phyloP scores from a whole-genome alignment of 92 coral and sea anemone genomes.

The Palythoa grandiflora region DNA sequence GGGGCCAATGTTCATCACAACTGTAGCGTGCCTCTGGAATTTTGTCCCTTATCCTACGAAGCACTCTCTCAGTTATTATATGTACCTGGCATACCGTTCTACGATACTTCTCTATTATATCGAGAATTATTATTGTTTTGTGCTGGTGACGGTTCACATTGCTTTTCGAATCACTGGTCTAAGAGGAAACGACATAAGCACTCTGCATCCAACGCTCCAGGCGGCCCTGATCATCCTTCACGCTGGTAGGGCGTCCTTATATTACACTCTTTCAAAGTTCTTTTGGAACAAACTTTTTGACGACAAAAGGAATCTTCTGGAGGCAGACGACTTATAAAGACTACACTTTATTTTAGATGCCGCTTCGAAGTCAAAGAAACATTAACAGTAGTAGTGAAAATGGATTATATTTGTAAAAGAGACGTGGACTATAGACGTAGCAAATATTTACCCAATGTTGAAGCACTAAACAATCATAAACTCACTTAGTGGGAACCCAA shows the following conservation, averaged over 20 bases:
- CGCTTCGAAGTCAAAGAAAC: background rate
- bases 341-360: background rate
- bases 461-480: too few relatives aligned
- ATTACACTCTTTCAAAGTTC: slow-evolving; percentile 53
- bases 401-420: too few relatives aligned
- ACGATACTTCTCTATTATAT: slow-evolving; percentile 40
- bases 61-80: background rate
- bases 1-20: slow-evolving; percentile 22
- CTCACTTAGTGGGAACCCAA: too few relatives aligned
- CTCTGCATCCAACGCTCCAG: slow-evolving; percentile 30
- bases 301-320: slow-evolving; percentile 50
- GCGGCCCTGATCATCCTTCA: slow-evolving; percentile 36
- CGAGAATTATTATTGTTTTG: slow-evolving; percentile 51
- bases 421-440: too few relatives aligned
- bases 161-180: slow-evolving; percentile 59
- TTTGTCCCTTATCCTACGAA: slow-evolving; percentile 52
- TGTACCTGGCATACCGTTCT: background rate
- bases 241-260: slow-evolving; percentile 52
- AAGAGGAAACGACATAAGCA: background rate
- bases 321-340: slow-evolving; percentile 31
- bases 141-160: slow-evolving; percentile 44
- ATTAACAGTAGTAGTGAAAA: too few relatives aligned
- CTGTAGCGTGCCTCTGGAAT: slow-evolving; percentile 42
- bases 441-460: too few relatives aligned
- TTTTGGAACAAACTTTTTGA: slow-evolving; percentile 65